Percentiles rank a stretch among this genome's conserved stretches.
phyloP scores from a whole-genome alignment of 1,140 invertebrate genomes.

The Helicoverpa armigera region DNA sequence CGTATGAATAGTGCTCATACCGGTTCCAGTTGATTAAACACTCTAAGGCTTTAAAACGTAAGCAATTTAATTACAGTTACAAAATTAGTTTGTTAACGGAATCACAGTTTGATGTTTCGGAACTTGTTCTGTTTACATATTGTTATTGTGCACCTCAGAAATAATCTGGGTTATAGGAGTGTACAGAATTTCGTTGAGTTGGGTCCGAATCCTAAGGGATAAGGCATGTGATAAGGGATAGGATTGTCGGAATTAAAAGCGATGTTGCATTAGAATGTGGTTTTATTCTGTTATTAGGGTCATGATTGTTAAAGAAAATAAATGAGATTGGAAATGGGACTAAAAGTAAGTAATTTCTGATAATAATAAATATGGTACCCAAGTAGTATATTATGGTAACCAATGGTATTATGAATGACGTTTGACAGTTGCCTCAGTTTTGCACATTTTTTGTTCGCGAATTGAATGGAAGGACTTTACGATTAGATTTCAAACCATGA shows the following conservation, averaged over 20 bases:
- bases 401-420: too few species aligned
- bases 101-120: constrained; percentile 19
- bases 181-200: neutral
- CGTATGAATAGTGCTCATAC: too few species aligned
- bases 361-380: too few species aligned
- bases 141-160: constrained; percentile 37
- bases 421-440: too few species aligned
- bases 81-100: constrained; percentile 37
- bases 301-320: neutral
- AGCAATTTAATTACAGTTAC: constrained; percentile 36
- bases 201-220: neutral
- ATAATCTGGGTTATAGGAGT: constrained; percentile 3
- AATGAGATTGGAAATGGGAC: too few species aligned
- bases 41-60: neutral
- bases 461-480: too few species aligned
- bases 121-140: neutral
- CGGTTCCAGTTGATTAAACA: too few species aligned
- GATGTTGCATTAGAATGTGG: neutral
- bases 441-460: too few species aligned
- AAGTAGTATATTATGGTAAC: too few species aligned
- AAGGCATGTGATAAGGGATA: neutral
- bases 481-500: too few species aligned
- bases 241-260: constrained; percentile 12
- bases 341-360: too few species aligned
- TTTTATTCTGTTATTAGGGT: neutral